Evolutionary conservation across 2,888 invertebrate species (phyloP).

Genomic region (Crocallis elinguaria): DNA sequence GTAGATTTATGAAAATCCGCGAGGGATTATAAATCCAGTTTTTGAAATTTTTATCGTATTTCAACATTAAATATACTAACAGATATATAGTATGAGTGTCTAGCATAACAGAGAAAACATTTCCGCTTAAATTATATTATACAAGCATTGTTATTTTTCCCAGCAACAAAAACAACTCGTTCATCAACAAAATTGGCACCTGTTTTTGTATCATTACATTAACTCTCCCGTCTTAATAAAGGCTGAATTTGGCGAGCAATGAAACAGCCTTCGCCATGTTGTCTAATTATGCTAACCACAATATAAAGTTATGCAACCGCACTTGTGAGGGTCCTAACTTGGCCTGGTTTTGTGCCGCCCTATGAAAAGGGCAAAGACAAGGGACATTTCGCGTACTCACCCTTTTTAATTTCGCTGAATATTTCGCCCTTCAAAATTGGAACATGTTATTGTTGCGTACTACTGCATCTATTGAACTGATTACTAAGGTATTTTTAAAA

Average conservation of each 20-base stretch:
- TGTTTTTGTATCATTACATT: conserved; percentile 60
- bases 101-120: too few relatives aligned
- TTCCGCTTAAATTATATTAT: too few relatives aligned
- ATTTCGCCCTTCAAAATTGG: too few relatives aligned
- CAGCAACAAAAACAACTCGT: conserved; percentile 25
- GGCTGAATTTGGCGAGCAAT: conserved; percentile 58
- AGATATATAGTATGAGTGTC: too few relatives aligned
- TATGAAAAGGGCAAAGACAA: too few relatives aligned
- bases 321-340: conserved; percentile 61
- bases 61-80: too few relatives aligned
- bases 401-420: too few relatives aligned
- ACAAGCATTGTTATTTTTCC: background rate
- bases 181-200: conserved; percentile 53
- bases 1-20: conserved; percentile 22
- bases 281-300: conserved; percentile 81
- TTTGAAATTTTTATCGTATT: too few relatives aligned
- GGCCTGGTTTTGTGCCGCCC: conserved; percentile 7
- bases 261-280: conserved; percentile 54
- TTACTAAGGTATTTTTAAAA: too few relatives aligned
- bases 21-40: too few relatives aligned
- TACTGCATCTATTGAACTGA: too few relatives aligned
- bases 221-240: conserved; percentile 51
- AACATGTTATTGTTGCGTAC: too few relatives aligned
- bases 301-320: conserved; percentile 79
- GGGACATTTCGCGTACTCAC: background rate